Evolutionary conservation across 2,888 invertebrate species (phyloP), one percentile per base, ranked within the genome.

Genomic region (Calameuta filiformis): DNA sequence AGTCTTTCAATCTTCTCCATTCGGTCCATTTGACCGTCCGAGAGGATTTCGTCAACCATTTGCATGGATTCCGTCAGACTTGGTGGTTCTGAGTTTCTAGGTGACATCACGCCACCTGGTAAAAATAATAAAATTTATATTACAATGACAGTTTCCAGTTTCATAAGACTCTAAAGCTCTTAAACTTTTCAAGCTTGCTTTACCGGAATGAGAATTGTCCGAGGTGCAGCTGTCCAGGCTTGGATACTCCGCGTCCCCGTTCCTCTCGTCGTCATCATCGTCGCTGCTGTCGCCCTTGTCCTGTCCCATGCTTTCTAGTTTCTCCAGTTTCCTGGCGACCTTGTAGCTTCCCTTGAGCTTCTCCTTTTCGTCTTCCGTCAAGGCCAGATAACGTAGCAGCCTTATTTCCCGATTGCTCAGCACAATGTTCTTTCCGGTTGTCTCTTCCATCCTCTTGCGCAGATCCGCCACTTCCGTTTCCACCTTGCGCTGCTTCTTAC

Each of bases 341-440:
- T 98, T 98, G 88, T 97, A 96, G 76, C 96, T 96, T 68, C 97
- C 96, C 91, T 97, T 97, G 31, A 98, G 92, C 90, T 97, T 97
- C 85, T 97, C 97, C 87, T 97, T 97, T 89, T 98, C 98, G 83
- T 97, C 97, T 86, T 98, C 97, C 31, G 97, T 97, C 76, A 98
- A 94, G 87, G 97, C 97, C 91, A 98, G 94, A 92, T 98, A 97
- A 88, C 97, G 95, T 83, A 98, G 92, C 80, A 98, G 93, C 87
- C 98, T 94, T 86, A 98, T 98, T 92, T 98, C 98, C 84, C 98
- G 94, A 91, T 98, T 98, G 89, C 97, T 97, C 80, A 98, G 93
- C 75, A 98, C 98, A 89, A 98, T 96, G 90, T 96, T 97, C 89
- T 96, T 97, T 68, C 92, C 92, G 73, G 95, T 95, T 6, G 96